Evolutionary conservation across 2,797 vertebrate species (phyloP), one percentile per base, ranked within the genome.

Genomic region (Epinephelus malabaricus): DNA sequence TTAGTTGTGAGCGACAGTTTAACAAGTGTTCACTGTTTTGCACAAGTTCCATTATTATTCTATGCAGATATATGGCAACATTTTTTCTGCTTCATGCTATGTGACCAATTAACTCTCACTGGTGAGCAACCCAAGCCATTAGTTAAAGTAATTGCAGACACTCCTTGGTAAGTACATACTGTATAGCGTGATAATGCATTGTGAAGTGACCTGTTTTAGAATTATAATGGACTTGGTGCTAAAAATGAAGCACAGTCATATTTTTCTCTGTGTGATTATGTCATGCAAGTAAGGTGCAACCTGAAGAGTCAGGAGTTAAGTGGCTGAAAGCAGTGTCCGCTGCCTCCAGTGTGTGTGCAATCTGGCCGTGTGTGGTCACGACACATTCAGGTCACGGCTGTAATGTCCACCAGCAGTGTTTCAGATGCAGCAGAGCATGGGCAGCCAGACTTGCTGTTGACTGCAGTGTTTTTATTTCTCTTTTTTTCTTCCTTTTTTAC

Each of bases 341-440:
- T 63, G n/a, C 46, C 61, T 67, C 56, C 51, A 59, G 9, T 46
- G 19, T 25, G 21, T 61, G 30, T 58, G 60, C 46, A 74, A 45
- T 68, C 61, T 74, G 72, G 69, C 58, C 67, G 21, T 46, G 40
- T 60, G 69, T 47, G 47, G 59, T 72, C 69, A 58, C 40, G n/a
- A 79, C 60, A 79, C 74, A 79, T 86, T 83, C 68, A 71, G 73
- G 72, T 81, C 81, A 81, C 19, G 10, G 58, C 64, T 78, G 53
- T 54, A 61, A 69, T 67, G 58, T 73, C 70, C 75, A 72, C 49
- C 30, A 75, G 58, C 45, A 46, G 49, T 75, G 67, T 85, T 78
- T 73, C 15, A 46, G 55, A 73, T 27, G 34, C 51, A 76, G 49
- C 30, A n/a, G 38, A 30, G 34, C 66, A 70, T 63, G 51, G n/a